Evolutionary conservation across 2,797 vertebrate species (phyloP), one percentile per base, ranked within the genome.

Genomic region (Paratrypauchen microcephalus): DNA sequence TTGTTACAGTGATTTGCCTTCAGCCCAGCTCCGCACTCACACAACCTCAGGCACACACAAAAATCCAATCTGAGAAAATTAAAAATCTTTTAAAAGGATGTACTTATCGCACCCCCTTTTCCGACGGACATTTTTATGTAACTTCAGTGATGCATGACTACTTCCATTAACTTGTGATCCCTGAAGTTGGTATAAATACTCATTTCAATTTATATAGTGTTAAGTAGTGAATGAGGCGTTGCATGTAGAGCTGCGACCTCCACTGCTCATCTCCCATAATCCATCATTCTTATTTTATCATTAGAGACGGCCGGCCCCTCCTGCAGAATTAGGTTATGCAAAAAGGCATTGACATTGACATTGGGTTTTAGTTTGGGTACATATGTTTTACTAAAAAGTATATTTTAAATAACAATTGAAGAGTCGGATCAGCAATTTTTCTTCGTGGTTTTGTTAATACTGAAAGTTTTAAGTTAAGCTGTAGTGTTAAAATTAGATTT

Each of bases 141-240:
- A 78, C 86, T 86, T 82, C 82, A 80, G 76, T 90, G 89, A 93
- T 90, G 88, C 88, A 86, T 81, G 85, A 83, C 89, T 78, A 77
- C 83, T 82, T 89, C 86, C 81, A 91, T 93, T 92, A 91, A 86
- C 84, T 82, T 85, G 78, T 86, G 87, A 87, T 87, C 81, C 81
- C 83, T 69, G 26, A 71, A 77, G 73, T 91, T 87, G 86, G 83
- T 89, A 88, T 90, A 91, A 93, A 93, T 91, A 89, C 83, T 82
- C 78, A 83, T 90, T 90, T 90, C 81, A 90, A 89, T 93, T 91
- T 92, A 86, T 87, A 90, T 89, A 84, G 84, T 73, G 71, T 74
- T n/a, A 28, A 73, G 73, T 47, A 67, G 68, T 86, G 87, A 87
- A 84, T 79, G 79, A 74, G 69, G 63, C 63, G 21, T 79, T 69